A percentile compares a stretch with the other conserved stretches of the same genome.
Conservation (phyloP, 2,797 vertebrate genomes). For the Emydoidea blandingii region DNA sequence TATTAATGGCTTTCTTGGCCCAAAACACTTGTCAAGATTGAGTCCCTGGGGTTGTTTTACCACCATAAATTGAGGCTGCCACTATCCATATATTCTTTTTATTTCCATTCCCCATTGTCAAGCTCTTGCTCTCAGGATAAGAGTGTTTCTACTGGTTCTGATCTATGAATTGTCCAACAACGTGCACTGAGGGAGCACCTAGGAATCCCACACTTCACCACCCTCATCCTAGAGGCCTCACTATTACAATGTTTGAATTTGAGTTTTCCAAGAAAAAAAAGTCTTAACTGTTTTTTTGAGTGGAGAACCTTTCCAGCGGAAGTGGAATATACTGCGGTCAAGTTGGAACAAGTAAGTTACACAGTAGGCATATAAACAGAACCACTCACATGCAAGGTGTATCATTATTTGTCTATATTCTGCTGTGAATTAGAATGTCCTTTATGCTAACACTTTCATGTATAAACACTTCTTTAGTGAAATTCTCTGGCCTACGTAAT, state of each 20-base stretch:
- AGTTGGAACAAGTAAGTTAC: not conserved
- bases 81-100: not conserved
- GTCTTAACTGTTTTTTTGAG: no score
- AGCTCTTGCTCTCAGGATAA: not conserved
- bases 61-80: not conserved
- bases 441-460: not conserved
- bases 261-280: not conserved
- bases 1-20: conserved; percentile 30
- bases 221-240: not conserved
- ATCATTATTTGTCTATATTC: not conserved
- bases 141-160: not conserved
- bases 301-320: not conserved
- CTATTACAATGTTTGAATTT: not conserved
- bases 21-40: not conserved
- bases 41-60: not conserved
- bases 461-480: not conserved
- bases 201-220: not conserved
- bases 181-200: not conserved
- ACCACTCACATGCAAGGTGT: not conserved
- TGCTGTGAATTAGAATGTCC: not conserved
- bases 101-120: not conserved
- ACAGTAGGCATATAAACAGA: not conserved
- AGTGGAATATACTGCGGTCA: not conserved
- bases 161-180: not conserved
- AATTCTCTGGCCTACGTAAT: not conserved